phyloP scores from a whole-genome alignment of 2,888 invertebrate species.

The Cancer borealis region DNA sequence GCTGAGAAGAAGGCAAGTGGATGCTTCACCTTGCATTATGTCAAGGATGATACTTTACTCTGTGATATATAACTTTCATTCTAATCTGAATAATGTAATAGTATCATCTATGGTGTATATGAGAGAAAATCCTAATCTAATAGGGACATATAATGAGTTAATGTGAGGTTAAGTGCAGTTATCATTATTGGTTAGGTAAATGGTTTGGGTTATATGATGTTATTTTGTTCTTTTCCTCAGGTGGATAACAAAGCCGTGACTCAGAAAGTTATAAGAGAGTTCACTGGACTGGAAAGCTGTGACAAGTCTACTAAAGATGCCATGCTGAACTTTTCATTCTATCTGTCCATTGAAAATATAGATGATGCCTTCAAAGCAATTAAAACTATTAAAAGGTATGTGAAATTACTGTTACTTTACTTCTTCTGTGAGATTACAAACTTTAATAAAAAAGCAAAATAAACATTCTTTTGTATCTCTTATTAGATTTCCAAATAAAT shows the following conservation, averaged over 20 bases:
- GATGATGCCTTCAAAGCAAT: slow-evolving; percentile 84
- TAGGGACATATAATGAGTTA: not conserved
- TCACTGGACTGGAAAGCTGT: slow-evolving; percentile 87
- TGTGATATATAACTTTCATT: not conserved
- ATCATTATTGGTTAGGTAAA: too few species aligned
- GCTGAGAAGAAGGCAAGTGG: slow-evolving; percentile 65
- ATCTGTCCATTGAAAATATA: slow-evolving; percentile 90
- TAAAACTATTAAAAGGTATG: slow-evolving; percentile 80
- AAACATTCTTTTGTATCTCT: not conserved
- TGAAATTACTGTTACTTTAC: not conserved
- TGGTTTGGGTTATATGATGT: not conserved
- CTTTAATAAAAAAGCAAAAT: not conserved
- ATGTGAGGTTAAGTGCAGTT: not conserved
- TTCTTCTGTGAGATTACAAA: not conserved
- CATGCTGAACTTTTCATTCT: slow-evolving; percentile 94
- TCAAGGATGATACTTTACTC: not conserved
- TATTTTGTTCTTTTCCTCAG: not conserved
- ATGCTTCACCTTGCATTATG: not conserved
- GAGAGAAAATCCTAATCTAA: too few species aligned
- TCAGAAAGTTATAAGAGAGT: slow-evolving; percentile 83
- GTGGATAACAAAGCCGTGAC: slow-evolving; percentile 78
- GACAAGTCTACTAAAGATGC: slow-evolving; percentile 89
- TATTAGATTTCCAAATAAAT: not conserved
- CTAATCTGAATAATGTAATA: not conserved
- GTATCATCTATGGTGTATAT: too few species aligned